Evolutionary conservation across 2,113 vertebrate genomes (phyloP), one percentile per base, ranked within the genome.

Genomic region (Nyctibius bracteatus): DNA sequence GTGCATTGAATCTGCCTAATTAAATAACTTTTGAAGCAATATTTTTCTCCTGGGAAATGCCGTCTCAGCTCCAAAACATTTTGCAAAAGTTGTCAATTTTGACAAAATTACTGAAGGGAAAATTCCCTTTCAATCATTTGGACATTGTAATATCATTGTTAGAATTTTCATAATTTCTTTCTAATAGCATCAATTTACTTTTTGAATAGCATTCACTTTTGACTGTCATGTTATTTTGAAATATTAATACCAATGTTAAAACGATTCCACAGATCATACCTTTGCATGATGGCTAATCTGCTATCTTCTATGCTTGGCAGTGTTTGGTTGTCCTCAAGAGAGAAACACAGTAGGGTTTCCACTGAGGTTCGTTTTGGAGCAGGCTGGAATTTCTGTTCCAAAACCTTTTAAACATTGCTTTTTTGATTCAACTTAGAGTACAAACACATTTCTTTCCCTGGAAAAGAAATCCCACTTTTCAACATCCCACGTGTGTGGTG

Each of bases 371-470:
- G 70, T 61, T 72, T 66, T 80, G 58, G 37, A 68, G 41, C 16
- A 54, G 31, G 39, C 16, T 63, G 13, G 51, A 92, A 88, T 90
- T 93, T 52, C 57, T 70, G 47, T 81, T 95, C 58, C 93, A 93
- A 96, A 88, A 54, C 27, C 30, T 92, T 88, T 62, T 23, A 86
- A 88, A 19, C 6, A 27, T 16, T 24, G 2, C 2, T 67, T 86
- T 86, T 90, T 62, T 68, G 28, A 68, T 90, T 89, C 33, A 82
- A 51, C 74, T 74, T 85, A 73, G 85, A 96, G 51, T 62, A 88
- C 58, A 91, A 96, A 92, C 66, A 88, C 41, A 70, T 88, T 95
- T 95, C 31, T 73, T 81, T 51, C 43, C 12, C 23, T 86, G 63
- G 67, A 93, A 88, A 58, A 82, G 25, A 88, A 86, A 88, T 33